Percentiles rank a stretch among this genome's conserved stretches.
Evolutionary conservation across 2,797 vertebrate species (phyloP).

Genomic region (Steatocranus sp.): DNA sequence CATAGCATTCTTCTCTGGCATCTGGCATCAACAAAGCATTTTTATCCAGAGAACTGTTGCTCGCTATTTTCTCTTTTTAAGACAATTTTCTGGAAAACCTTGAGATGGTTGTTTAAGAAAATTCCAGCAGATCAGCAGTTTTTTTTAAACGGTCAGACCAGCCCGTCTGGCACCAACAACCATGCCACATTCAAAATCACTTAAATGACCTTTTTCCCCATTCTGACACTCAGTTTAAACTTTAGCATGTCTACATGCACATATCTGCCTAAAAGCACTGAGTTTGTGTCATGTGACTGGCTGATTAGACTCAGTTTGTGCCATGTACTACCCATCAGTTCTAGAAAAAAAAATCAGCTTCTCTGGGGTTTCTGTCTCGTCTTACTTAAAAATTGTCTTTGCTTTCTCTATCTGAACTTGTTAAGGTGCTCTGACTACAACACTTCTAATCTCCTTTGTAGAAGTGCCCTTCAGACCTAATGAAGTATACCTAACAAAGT

Average conservation of each 20-base stretch:
- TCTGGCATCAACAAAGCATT: background rate
- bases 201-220: background rate
- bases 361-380: background rate
- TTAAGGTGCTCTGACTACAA: conserved; percentile 12
- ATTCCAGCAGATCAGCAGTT: background rate
- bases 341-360: background rate
- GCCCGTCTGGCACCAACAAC: background rate
- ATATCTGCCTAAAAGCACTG: background rate
- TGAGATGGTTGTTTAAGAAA: background rate
- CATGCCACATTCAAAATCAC: background rate
- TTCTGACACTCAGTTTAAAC: background rate
- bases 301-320: background rate
- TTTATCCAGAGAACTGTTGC: background rate
- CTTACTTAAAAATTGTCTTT: background rate
- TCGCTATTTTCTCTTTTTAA: background rate
- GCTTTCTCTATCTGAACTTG: conserved; percentile 11
- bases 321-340: background rate
- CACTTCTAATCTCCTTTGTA: background rate
- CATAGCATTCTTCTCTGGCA: background rate
- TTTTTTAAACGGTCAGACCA: background rate
- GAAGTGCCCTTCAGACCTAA: conserved; percentile 20
- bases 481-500: background rate
- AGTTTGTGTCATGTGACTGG: background rate
- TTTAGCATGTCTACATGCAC: background rate
- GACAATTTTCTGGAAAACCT: background rate